Evolutionary conservation across 2,113 vertebrate genomes (phyloP).

Genomic region (Mirza zaza): DNA sequence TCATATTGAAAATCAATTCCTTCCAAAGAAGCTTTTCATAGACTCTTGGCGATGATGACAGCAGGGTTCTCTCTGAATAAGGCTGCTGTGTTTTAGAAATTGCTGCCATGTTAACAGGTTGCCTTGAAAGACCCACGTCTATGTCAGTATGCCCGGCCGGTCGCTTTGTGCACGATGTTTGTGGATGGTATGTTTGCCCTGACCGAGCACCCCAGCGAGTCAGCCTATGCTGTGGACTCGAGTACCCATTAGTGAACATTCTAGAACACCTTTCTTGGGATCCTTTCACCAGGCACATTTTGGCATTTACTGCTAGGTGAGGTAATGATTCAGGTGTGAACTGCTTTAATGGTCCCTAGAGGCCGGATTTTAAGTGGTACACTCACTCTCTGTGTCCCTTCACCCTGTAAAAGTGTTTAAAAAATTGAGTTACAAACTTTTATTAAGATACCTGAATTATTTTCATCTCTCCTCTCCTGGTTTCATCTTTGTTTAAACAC

Average conservation of each 20-base stretch:
- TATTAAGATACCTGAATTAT: neutral
- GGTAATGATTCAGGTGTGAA: neutral
- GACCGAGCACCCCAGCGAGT: fast-evolving
- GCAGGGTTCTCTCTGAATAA: neutral
- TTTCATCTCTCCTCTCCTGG: neutral
- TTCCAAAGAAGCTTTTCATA: neutral
- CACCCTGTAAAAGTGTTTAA: neutral
- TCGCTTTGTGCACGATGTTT: neutral
- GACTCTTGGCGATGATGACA: neutral
- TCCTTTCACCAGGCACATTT: neutral
- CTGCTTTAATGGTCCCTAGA: neutral
- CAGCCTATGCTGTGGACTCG: fast-evolving
- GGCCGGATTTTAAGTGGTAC: neutral
- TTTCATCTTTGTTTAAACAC: slow-evolving; percentile 29
- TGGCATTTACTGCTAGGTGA: neutral
- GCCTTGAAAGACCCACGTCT: neutral
- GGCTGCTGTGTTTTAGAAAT: neutral
- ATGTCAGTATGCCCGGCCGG: neutral
- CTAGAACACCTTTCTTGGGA: neutral
- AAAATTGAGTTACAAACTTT: slow-evolving; percentile 1
- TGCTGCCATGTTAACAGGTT: neutral
- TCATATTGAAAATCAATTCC: slow-evolving; percentile 24
- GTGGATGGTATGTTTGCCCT: neutral
- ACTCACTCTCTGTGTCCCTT: neutral
- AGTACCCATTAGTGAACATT: neutral